Evolutionary conservation across 2,797 vertebrate species (phyloP), one percentile per base, ranked within the genome.

Genomic region (Octomys mimax): DNA sequence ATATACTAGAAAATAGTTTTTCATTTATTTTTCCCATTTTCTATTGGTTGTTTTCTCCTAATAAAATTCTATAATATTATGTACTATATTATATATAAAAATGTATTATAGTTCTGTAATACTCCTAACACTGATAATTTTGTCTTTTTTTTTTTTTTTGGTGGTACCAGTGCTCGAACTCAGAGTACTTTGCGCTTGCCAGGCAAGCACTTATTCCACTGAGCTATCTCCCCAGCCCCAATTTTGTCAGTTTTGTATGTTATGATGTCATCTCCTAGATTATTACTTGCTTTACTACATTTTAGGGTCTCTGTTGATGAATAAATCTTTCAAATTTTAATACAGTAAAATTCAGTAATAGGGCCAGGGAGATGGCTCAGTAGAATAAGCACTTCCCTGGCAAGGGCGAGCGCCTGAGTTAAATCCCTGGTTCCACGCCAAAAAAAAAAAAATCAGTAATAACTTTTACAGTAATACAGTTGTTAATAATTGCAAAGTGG

Each of bases 241-340:
- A 18, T 54, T 54, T 73, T 90, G 49, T 64, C 46, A 49, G 52
- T 84, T 94, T 88, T 94, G 36, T 84, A n/a, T 88, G 46, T 71
- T 94, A 31, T 39, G 33, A 46, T 91, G 49, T 71, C 31, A 59
- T 80, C 12, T 73, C 13, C 71, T 68, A 81, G 33, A 57, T 89
- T 85, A 26, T 86, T 71, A 71, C 21, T 88, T 78, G 66, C 24
- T 12, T 78, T 81, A 86, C 66, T 91, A 22, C 14, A 77, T 87
- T 83, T 82, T 87, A 87, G 39, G 21, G 8, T 59, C 28, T n/a
- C 39, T 90, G 79, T 71, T 64, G 73, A 80, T 86, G 36, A 85
- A 57, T 42, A 83, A 82, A 68, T 87, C 5, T 70, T 91, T 46
- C 59, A 77, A 82, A 82, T 95, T 93, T 78, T 94, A 87, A 36